A percentile compares a stretch with the other conserved stretches of the same genome.
Evolutionary conservation across 30 jellyfish, hydroid and myxozoan genomes (phyloP).

Genomic region (Sanderia malayensis): DNA sequence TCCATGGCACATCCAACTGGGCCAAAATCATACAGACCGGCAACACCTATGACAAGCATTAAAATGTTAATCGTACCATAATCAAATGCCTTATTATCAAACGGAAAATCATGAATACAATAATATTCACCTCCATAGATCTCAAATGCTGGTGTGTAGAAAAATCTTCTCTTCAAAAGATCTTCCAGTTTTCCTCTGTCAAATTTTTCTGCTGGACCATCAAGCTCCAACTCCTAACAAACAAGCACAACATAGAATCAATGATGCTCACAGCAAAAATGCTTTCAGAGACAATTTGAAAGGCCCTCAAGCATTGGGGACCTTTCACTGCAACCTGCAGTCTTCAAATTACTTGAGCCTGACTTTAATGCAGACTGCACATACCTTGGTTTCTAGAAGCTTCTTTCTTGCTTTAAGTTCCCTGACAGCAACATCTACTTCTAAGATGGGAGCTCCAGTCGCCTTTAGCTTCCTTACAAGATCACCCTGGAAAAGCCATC

Average conservation of each 20-base stretch:
- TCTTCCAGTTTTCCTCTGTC: constrained; percentile 97
- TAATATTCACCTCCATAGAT: constrained; percentile 93
- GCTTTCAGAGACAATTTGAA: too few species aligned
- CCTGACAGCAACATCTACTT: constrained; percentile 89
- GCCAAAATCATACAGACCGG: constrained; percentile 99
- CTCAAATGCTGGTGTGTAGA: constrained; percentile 98
- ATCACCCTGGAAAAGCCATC: constrained; percentile 87
- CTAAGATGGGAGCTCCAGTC: constrained; percentile 68
- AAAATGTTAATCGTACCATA: too few species aligned
- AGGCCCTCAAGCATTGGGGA: too few species aligned
- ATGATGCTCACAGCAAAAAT: too few species aligned
- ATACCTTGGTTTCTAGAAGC: constrained; percentile 86
- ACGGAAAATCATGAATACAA: background rate
- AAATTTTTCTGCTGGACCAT: constrained; percentile 78
- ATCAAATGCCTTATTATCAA: too few species aligned
- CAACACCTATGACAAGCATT: constrained; percentile 96
- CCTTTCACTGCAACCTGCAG: too few species aligned
- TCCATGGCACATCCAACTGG: constrained; percentile 99
- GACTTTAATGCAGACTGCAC: too few species aligned
- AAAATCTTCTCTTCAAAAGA: constrained; percentile 83
- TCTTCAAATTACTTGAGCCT: too few species aligned
- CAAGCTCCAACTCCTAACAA: constrained; percentile 91
- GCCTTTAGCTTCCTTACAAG: constrained; percentile 78
- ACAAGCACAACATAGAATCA: too few species aligned
- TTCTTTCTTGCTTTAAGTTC: constrained; percentile 95